Conservation (phyloP, 2,797 vertebrate species). For the Platalea minor region DNA sequence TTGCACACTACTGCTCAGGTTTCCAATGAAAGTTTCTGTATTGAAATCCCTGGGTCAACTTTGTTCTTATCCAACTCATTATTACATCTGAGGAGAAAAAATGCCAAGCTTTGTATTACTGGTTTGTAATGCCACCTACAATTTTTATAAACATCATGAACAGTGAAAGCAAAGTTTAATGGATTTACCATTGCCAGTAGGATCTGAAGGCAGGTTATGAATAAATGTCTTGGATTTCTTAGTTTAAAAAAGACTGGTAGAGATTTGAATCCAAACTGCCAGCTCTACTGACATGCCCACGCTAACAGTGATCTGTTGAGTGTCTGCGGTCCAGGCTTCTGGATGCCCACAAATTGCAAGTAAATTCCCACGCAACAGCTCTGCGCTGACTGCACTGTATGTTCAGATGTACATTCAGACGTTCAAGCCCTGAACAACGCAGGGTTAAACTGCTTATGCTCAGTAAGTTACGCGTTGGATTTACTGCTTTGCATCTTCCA, state of each 20-base stretch:
- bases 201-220: conserved; percentile 26
- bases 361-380: background rate
- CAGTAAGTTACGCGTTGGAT: background rate
- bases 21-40: conserved; percentile 37
- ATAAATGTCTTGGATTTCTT: conserved; percentile 33
- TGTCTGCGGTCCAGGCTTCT: background rate
- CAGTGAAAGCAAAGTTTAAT: conserved; percentile 56
- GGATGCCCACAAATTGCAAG: background rate
- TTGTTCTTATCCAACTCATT: conserved; percentile 47
- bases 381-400: fast-evolving
- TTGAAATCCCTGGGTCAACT: conserved; percentile 57
- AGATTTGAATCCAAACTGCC: background rate
- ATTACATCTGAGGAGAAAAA: conserved; percentile 51
- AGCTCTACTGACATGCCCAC: background rate
- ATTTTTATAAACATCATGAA: conserved; percentile 36
- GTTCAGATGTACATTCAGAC: background rate
- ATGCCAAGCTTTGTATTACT: conserved; percentile 14
- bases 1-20: background rate
- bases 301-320: background rate
- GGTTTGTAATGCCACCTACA: conserved; percentile 19
- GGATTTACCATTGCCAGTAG: conserved; percentile 24
- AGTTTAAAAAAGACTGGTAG: background rate
- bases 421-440: background rate
- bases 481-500: background rate
- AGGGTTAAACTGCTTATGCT: background rate